Evolutionary conservation across 1,140 invertebrate species (phyloP).

Genomic region (Nomia melanderi): DNA sequence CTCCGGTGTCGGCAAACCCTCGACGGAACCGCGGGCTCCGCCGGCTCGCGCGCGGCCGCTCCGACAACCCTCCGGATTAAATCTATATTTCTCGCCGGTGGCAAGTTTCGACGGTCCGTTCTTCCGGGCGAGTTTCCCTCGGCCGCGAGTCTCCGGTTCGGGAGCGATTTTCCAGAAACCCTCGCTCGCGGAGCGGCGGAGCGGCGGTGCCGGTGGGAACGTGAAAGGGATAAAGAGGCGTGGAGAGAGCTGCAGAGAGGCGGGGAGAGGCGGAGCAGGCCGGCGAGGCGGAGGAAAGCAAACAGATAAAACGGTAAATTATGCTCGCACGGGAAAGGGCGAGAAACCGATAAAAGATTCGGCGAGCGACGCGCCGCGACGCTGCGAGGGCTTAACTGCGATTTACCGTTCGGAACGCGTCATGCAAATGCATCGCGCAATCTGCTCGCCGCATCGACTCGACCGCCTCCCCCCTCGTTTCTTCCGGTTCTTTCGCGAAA

Average conservation of each 20-base stretch:
- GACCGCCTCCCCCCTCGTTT: not conserved
- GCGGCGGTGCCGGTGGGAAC: not conserved
- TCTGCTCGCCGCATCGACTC: not conserved
- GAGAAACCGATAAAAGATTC: not conserved
- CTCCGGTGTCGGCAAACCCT: constrained; percentile 2
- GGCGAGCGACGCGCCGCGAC: not conserved
- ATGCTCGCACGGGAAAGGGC: not conserved
- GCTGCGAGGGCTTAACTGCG: not conserved
- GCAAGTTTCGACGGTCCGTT: too few relatives aligned
- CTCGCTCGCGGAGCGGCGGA: not conserved
- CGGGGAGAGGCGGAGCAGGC: too few relatives aligned
- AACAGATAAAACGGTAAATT: not conserved
- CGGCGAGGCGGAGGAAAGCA: too few relatives aligned
- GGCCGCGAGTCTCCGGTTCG: not conserved
- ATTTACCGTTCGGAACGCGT: not conserved
- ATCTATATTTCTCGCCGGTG: too few relatives aligned
- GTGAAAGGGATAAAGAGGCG: not conserved
- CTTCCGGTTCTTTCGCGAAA: not conserved
- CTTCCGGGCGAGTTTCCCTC: too few relatives aligned
- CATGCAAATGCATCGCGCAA: not conserved
- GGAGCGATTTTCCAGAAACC: not conserved
- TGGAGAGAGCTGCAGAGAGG: too few relatives aligned
- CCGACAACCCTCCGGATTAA: not conserved
- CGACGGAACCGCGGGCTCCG: not conserved
- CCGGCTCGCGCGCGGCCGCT: not conserved